Evolutionary conservation across 1,140 invertebrate genomes (phyloP), one percentile per base, ranked within the genome.

Genomic region (Megalonaias nervosa): DNA sequence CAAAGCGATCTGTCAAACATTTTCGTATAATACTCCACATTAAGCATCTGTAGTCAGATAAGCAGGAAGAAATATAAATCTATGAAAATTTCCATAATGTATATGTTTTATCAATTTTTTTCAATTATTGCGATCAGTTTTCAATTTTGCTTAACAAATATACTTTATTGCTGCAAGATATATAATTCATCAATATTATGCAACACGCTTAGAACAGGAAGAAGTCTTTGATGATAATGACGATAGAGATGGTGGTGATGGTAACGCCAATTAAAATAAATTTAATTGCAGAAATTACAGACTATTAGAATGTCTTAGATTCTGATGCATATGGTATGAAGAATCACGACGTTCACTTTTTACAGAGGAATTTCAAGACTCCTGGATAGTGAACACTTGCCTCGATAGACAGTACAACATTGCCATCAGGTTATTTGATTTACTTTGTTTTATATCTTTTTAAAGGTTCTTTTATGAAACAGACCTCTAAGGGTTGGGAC

Each of bases 401-500:
- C 60, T 16, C 58, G 15, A 56, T 56, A 21, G 15, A 70, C 58
- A 59, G 21, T 70, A 15, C 15, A n/a, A 15, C n/a, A 23, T 31
- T 59, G 55, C 12, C 21, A 21, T 23, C n/a, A 23, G 59, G 13
- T 59, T 70, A 5, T n/a, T 19, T 17, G 2, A 56, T 57, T 69
- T 57, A 19, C 38, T 13, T 15, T 19, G 5, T 21, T 69, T 57
- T 57, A 56, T 21, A n/a, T 21, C 9, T 6, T 21, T 3, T 31
- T 64, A n/a, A 61, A 73, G 71, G 66, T 26, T 66, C n/a, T 57
- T 67, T 73, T 19, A 23, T 23, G 6, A 73, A 73, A 21, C 48
- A 73, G 62, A 73, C 71, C 16, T 66, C 61, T 23, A 61, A 73
- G 23, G 71, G 71, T 6, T 73, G 71, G 71, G 71, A 73, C 6